Evolutionary conservation across 23 tunicate species (phyloP).

Genomic region (Trididemnum nubilum): DNA sequence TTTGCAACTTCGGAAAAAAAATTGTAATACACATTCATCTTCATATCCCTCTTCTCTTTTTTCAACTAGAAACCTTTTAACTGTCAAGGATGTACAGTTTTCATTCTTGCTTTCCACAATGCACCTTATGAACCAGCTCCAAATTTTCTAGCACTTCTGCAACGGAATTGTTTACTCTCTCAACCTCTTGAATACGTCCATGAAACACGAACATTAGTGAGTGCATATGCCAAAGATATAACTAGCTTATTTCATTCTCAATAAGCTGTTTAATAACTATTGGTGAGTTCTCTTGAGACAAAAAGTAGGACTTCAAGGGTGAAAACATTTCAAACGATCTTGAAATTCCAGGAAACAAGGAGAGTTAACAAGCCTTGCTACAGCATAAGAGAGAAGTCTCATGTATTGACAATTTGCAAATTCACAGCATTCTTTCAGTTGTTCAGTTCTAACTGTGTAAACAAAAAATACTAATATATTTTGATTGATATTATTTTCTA

Average conservation of each 20-base stretch:
- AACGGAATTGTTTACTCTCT: background rate
- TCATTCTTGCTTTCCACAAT: background rate
- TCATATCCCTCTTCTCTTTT: background rate
- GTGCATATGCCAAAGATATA: constrained; percentile 12
- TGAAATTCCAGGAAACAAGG: constrained; percentile 19
- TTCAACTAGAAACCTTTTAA: background rate
- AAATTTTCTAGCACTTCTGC: background rate
- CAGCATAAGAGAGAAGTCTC: background rate
- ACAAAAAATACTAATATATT: constrained; percentile 1
- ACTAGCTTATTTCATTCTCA: background rate
- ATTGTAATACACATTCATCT: background rate
- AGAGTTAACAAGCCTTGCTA: constrained; percentile 14
- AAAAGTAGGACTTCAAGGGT: background rate
- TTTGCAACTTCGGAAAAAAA: background rate
- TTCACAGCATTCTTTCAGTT: constrained; percentile 13
- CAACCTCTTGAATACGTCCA: background rate
- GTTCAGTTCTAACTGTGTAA: constrained; percentile 23
- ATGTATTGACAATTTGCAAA: background rate
- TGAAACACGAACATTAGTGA: background rate
- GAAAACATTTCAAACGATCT: constrained; percentile 25
- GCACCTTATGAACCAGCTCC: too few species aligned
- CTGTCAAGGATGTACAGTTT: background rate
- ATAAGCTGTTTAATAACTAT: background rate
- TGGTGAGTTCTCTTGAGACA: constrained; percentile 11
- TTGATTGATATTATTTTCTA: too few species aligned